Percentiles rank a stretch among this genome's conserved stretches.
Evolutionary conservation across 2,113 vertebrate species (phyloP).

Genomic region (Sinosuthora webbiana): DNA sequence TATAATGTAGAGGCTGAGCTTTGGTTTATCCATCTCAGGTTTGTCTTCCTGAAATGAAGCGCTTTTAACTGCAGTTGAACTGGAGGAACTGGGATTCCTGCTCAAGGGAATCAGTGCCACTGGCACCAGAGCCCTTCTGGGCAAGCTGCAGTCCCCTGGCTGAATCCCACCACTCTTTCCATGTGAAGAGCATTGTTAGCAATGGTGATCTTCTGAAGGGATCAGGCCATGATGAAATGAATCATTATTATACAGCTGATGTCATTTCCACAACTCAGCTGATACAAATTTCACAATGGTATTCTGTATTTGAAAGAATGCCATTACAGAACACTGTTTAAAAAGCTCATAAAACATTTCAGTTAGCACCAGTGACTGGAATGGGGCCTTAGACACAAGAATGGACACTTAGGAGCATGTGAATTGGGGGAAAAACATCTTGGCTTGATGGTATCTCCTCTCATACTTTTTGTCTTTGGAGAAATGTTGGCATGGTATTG

Average conservation of each 20-base stretch:
- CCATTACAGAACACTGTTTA: not conserved
- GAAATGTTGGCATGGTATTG: not conserved
- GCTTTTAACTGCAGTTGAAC: not conserved
- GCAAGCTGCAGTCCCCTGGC: not conserved
- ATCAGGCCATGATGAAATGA: not conserved
- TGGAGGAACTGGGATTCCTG: not conserved
- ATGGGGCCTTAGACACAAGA: not conserved
- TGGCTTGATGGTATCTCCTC: not conserved
- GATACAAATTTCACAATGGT: not conserved
- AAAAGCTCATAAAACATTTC: not conserved
- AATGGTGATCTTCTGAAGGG: not conserved
- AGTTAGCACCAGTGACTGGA: not conserved
- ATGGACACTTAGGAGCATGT: not conserved
- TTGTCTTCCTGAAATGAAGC: not conserved
- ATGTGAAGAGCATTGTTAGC: not conserved
- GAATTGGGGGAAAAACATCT: not conserved
- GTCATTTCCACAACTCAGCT: not conserved
- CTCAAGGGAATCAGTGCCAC: not conserved
- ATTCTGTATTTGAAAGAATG: not conserved
- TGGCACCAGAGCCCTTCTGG: not conserved
- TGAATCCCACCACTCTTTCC: not conserved
- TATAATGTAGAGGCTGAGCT: not conserved
- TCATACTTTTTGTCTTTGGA: not conserved
- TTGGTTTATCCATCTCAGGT: not conserved
- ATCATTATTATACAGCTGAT: not conserved